A percentile compares a stretch with the other conserved stretches of the same genome.
These are phyloP conservation scores for Acanthochromis polyacanthus DNA, from an alignment of 2,113 vertebrate genomes.

Conservation along the genomic window DNA sequence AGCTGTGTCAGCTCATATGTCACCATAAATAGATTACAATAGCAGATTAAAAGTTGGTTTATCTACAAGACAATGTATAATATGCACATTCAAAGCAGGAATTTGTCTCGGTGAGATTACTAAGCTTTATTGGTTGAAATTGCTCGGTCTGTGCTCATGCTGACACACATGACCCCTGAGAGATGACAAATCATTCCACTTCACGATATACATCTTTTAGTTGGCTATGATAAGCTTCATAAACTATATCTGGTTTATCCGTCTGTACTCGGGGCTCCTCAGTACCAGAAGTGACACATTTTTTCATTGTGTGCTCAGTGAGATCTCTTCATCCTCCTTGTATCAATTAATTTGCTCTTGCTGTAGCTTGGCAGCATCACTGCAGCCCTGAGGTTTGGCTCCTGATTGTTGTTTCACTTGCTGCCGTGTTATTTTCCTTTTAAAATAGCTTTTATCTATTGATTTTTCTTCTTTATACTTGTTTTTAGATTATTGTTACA, in stretches of 20 bases:
- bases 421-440: neutral
- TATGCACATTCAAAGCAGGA: neutral
- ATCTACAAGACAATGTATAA: neutral
- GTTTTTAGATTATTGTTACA: neutral
- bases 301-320: constrained; percentile 35
- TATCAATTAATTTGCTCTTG: constrained; percentile 43
- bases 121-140: neutral
- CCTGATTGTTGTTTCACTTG: constrained; percentile 14
- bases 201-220: neutral
- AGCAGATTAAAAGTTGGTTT: neutral
- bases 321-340: constrained; percentile 30
- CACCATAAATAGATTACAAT: neutral
- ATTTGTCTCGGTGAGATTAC: neutral
- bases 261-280: neutral
- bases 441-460: constrained; percentile 1
- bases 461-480: neutral
- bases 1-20: constrained; percentile 1
- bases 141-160: neutral
- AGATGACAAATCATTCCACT: neutral
- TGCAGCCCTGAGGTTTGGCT: constrained; percentile 22
- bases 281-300: constrained; percentile 5
- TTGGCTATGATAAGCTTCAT: neutral
- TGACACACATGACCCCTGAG: neutral
- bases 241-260: neutral
- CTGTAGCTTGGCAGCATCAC: constrained; percentile 24